Base-by-base conservation (phyloP, 30 jellyfish, hydroid and myxozoan species). In the Sanderia malayensis region DNA sequence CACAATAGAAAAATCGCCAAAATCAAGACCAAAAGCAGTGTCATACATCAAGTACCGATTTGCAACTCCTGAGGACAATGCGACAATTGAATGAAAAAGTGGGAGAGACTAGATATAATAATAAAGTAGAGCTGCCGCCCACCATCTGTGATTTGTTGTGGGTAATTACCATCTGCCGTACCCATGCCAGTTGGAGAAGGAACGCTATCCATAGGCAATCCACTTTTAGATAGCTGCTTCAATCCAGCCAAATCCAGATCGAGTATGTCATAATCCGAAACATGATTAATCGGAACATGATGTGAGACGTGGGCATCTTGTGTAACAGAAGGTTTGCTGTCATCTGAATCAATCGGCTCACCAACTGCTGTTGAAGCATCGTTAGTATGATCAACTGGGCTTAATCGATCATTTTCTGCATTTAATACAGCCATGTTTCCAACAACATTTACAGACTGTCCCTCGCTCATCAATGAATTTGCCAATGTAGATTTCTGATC, bases 241-340 rank as follows among this genome's bases (percentile, higher is more conserved):
- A 90, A 34, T 13, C 96, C 98, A 2, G 80, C 98, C 70, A 90
- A 70, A 71, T 90, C 98, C 61, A 90, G 76, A 46, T 78, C 95
- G 29, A 90, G 80, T 19, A 90, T 72, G 37, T 90, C 98, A 66
- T 76, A 83, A 64, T 90, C 98, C 26, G 92, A 85, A 31, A 90
- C 83, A n/a, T 80, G 87, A 61, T 84, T 90, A 18, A 90, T 90
- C 31, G 97, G 88, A 18, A 74, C 79, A 24, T 87, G 88, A 47
- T 74, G 82, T 7, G 96, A 30, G 11, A 66, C 70, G 45, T 47
- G 67, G 4, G 46, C n/a, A 34, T 65, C 62, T 8, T 32, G 61
- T 4, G 58, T 61, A 23, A 41, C 44, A 20, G 41, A 76, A 13
- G 76, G 27, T 21, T 33, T 41, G 1, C 7, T 63, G 0, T 44